Base-by-base conservation (phyloP, 1,140 invertebrate species). In the Aphaenogaster rudis region DNA sequence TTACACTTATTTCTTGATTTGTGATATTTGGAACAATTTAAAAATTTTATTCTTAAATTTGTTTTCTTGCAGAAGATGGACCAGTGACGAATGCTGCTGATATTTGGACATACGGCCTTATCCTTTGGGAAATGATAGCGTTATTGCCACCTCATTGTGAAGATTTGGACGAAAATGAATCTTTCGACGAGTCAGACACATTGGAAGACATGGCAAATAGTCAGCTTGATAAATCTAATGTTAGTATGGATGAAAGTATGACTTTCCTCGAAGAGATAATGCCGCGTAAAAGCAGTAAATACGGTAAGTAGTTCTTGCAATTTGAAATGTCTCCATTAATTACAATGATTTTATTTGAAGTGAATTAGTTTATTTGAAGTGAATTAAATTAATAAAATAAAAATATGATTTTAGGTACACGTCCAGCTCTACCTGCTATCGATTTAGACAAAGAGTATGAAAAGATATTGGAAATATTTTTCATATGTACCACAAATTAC, bases 51-150 rank as follows among this genome's bases (percentile, higher is more conserved):
- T 97, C 2, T 88, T 66, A 17, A 67, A 48, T 81, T 86, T 86
- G 45, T 80, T 66, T 90, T 88, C 87, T 57, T 87, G 63, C 86
- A 93, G 94, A 96, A 11, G 91, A 94, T 79, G 94, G 95, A 36
- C 94, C 95, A 6, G 96, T 98, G 72, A 97, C 97, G 15, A 96
- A 95, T 86, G 97, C 97, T 94, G 96, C 97, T 1, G 98, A 98
- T 92, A 97, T 98, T 28, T 98, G 98, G 95, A 95, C 98, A 17
- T 97, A 97, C 91, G 98, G 98, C 8, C 95, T 98, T 21, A 96
- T 97, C 1, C 91, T 98, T 15, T 98, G 97, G 96, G 98, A 98
- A 96, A 98, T 98, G 96, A 95, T 98, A 92, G 96, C 98, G 0
- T 94, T 98, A 11, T 95, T 96, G 72, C 94, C 96, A 9, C 97